Base-by-base conservation (phyloP, 2,113 vertebrate species). In the Hippopotamus amphibius region DNA sequence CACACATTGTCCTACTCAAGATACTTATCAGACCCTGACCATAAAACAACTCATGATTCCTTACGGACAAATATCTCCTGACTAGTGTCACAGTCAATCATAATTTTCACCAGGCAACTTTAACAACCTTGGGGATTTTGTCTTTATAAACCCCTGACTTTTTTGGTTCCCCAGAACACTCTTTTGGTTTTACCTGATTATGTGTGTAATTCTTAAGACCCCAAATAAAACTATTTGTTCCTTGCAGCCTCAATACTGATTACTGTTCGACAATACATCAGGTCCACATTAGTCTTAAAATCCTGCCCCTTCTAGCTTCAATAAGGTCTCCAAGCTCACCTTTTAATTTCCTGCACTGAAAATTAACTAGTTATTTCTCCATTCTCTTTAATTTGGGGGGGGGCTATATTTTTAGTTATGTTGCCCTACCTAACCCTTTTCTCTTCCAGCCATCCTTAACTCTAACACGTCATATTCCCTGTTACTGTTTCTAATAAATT, bases 341-440 rank as follows among this genome's bases (percentile, higher is more conserved):
- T 96, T 95, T 92, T 53, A 61, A 84, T 76, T 87, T 84, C 15
- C 21, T 65, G 17, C 13, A 77, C 15, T 89, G 24, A 84, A 84
- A 89, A 93, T 89, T 65, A 88, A 90, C 43, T 53, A 76, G 48
- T n/a, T 94, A 53, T 92, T 95, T 79, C 30, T 72, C n/a, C 16
- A 72, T 50, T 85, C 15, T 84, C 83, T 88, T 65, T 43, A 66
- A 89, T 21, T 80, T 82, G 50, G 10, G 14, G 50, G 10, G 14
- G 28, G 6, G 37, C 26, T 84, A 53, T 13, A 72, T 7, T 96
- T 92, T 95, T 61, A 65, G 15, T 63, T 59, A 59, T 16, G 16
- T 21, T 83, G 3, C 48, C 88, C 63, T 94, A 48, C 41, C 33
- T 65, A 88, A 19, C 22, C 41, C 37, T 88, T 94, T 72, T 28